Evolutionary conservation across 2,888 invertebrate genomes (phyloP), one percentile per base, ranked within the genome.

Genomic region (Alsophila aescularia): DNA sequence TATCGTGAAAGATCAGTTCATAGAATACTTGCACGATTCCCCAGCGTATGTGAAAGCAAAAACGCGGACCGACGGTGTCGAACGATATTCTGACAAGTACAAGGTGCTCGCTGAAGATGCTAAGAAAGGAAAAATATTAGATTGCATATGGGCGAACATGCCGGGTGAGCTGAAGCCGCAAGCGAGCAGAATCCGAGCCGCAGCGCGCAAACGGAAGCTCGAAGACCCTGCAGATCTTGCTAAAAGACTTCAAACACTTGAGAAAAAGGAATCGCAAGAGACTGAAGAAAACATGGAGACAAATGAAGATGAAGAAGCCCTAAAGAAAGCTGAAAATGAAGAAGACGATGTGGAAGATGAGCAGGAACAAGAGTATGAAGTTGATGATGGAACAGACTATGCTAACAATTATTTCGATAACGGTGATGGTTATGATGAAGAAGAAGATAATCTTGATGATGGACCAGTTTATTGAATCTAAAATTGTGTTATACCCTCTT

Each of bases 311-410:
- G 86, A 83, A 24, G 79, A 76, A 16, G 75, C 86, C 0, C 85
- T 90, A 0, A 93, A 92, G 36, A 93, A 94, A 32, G 93, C 92
- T n/a, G 87, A 82, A 0, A 92, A 90, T 52, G 93, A 92, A 31
- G 90, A 92, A 5, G 94, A 94, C 39, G 92, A 92, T 2, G 90
- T 94, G 31, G 93, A 92, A 36, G 93, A 93, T 53, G 94, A 94
- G 56, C 92, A 93, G 43, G 95, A 95, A 42, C 95, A 96, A 67
- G 96, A 97, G 70, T 95, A 96, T 75, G 97, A 97, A 83, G 95
- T 96, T 93, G 97, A 97, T 76, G 96, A 96, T 73, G 97, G 97
- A 14, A 97, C 96, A 15, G 97, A 97, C 80, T 97, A 97, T 76
- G 96, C 95, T 0, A 96, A 96, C 70, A 96, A 95, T 75, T 97